Conservation (phyloP, 2,888 invertebrate genomes). For the Drosophila greeni region DNA sequence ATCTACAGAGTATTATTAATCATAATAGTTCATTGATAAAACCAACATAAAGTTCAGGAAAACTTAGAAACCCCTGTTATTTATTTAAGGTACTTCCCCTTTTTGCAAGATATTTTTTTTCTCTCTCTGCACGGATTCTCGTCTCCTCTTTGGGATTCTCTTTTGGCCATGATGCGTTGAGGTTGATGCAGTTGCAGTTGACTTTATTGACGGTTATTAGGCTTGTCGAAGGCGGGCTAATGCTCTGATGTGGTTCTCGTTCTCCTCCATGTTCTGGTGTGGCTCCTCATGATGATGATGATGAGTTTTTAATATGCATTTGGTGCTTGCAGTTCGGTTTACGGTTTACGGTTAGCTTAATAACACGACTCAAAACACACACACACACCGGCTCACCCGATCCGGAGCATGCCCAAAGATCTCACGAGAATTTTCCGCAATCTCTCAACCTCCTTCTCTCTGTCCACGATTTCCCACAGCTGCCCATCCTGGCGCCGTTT, state of each 20-base stretch:
- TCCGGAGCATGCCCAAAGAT: constrained; percentile 46
- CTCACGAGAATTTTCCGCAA: constrained; percentile 39
- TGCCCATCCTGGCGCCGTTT: constrained; percentile 90
- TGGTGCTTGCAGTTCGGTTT: constrained; percentile 63
- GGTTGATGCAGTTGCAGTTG: constrained; percentile 50
- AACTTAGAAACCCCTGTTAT: too few species aligned
- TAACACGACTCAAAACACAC: constrained; percentile 48
- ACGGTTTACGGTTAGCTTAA: constrained; percentile 70
- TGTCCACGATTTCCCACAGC: constrained; percentile 80
- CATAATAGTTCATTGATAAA: too few species aligned
- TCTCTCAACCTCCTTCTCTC: not conserved
- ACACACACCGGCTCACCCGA: constrained; percentile 21
- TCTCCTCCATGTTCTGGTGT: constrained; percentile 37
- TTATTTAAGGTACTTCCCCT: not conserved
- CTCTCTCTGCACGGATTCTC: constrained; percentile 11
- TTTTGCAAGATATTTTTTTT: not conserved
- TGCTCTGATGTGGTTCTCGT: constrained; percentile 53
- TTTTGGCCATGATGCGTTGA: constrained; percentile 34
- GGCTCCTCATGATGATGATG: constrained; percentile 66
- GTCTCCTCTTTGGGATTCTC: constrained; percentile 2
- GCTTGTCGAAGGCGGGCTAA: constrained; percentile 71
- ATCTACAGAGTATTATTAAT: not conserved
- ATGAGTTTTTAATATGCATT: constrained; percentile 72
- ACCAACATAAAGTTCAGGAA: too few species aligned
- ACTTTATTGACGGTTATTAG: constrained; percentile 73